These are phyloP conservation scores for Brachyptera risi DNA, from an alignment of 2,888 invertebrate species.

Conservation along the genomic window DNA sequence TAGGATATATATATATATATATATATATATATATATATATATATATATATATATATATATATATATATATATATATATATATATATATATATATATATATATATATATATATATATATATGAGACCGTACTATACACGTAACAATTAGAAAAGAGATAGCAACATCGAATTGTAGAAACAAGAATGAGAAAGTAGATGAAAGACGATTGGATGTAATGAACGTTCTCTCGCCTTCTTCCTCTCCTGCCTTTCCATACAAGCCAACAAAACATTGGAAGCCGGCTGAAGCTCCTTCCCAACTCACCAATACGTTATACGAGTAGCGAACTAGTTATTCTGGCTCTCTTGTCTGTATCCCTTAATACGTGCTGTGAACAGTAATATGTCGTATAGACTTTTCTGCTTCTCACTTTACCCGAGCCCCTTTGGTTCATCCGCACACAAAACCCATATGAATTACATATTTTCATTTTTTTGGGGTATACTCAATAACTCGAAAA, in stretches of 20 bases:
- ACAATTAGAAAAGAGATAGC: constrained; percentile 19
- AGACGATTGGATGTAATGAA: constrained; percentile 17
- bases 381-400: too few relatives aligned
- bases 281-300: background rate
- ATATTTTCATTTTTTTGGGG: too few relatives aligned
- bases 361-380: background rate
- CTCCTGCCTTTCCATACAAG: constrained; percentile 4
- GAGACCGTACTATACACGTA: constrained; percentile 5
- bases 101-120: background rate
- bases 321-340: background rate
- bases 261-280: constrained; percentile 4
- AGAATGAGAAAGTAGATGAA: background rate
- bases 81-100: background rate
- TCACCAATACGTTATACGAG: background rate
- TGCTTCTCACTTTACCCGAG: too few relatives aligned
- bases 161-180: background rate
- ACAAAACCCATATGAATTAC: too few relatives aligned
- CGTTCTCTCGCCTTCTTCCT: too few relatives aligned
- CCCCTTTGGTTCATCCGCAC: too few relatives aligned
- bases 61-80: background rate
- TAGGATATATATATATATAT: background rate
- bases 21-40: background rate
- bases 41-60: background rate
- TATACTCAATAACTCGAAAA: too few relatives aligned
- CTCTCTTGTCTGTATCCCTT: background rate